phyloP scores from a whole-genome alignment of 1,140 invertebrate genomes.

The Epicauta chinensis region DNA sequence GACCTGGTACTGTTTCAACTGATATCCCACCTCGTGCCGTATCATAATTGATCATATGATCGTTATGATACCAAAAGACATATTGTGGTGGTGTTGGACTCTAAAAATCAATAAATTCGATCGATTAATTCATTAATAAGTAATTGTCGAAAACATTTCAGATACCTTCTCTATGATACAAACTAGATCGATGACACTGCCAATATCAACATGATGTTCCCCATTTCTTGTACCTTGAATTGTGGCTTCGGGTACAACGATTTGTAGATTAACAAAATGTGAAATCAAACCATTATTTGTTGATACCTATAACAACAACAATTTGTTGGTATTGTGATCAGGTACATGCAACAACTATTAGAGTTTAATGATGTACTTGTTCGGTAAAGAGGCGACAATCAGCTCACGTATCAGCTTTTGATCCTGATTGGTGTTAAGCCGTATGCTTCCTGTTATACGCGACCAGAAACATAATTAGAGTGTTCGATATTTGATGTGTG shows the following conservation, averaged over 20 bases:
- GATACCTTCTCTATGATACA: constrained; percentile 88
- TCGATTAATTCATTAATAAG: too few relatives aligned
- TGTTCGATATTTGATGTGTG: too few relatives aligned
- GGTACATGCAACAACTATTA: not conserved
- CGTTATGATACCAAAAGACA: constrained; percentile 89
- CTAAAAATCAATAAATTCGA: constrained; percentile 57
- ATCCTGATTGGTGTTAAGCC: constrained; percentile 11
- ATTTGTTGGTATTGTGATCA: not conserved
- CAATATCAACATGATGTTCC: constrained; percentile 83
- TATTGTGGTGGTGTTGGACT: constrained; percentile 83
- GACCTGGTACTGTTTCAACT: constrained; percentile 78
- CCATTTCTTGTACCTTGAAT: constrained; percentile 70
- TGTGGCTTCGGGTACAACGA: constrained; percentile 82
- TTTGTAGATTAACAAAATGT: constrained; percentile 81
- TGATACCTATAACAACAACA: constrained; percentile 61
- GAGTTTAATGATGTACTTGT: constrained; percentile 9
- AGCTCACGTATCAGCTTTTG: constrained; percentile 8
- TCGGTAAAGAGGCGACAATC: constrained; percentile 2
- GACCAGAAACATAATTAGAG: too few relatives aligned
- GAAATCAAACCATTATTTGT: constrained; percentile 78
- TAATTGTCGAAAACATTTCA: too few relatives aligned
- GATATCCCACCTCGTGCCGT: constrained; percentile 74
- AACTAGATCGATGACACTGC: constrained; percentile 83
- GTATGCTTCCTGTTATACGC: not conserved
- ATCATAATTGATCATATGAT: constrained; percentile 89